Percentiles rank a stretch among this genome's conserved stretches.
Evolutionary conservation across 2,888 invertebrate species (phyloP).

Genomic region (Drosophila pegasa): DNA sequence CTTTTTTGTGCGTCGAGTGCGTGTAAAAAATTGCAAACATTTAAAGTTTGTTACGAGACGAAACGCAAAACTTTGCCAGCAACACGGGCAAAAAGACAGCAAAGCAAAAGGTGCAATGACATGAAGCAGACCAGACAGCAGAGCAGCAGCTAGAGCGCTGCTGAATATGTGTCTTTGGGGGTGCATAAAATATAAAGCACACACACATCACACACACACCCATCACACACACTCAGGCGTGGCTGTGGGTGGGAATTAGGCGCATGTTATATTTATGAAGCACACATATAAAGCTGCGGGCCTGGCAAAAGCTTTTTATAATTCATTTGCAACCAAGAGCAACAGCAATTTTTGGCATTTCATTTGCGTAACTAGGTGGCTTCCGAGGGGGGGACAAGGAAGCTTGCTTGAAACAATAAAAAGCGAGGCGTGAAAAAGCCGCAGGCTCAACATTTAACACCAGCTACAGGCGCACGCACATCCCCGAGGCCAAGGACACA

Average conservation of each 20-base stretch:
- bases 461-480: conserved; percentile 45
- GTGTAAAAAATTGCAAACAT: conserved; percentile 65
- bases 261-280: conserved; percentile 52
- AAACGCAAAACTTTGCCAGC: conserved; percentile 36
- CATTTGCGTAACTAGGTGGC: conserved; percentile 31
- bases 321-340: conserved; percentile 52
- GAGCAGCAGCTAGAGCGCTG: background rate
- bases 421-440: conserved; percentile 71
- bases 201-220: conserved; percentile 8
- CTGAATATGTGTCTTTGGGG: conserved; percentile 22
- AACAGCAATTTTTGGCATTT: conserved; percentile 38
- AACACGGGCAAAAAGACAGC: conserved; percentile 11
- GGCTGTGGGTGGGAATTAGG: conserved; percentile 26
- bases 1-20: conserved; percentile 8
- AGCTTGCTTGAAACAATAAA: conserved; percentile 55
- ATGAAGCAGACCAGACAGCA: conserved; percentile 33
- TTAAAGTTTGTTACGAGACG: conserved; percentile 59
- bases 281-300: conserved; percentile 40
- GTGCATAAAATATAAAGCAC: conserved; percentile 59
- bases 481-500: conserved; percentile 51
- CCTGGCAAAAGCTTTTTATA: conserved; percentile 50
- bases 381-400: background rate
- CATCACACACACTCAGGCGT: background rate
- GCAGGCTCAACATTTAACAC: conserved; percentile 64
- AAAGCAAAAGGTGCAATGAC: conserved; percentile 53